Percentiles rank a stretch among this genome's conserved stretches.
phyloP scores from a whole-genome alignment of 1,140 invertebrate genomes.

The Reticulitermes speratus region DNA sequence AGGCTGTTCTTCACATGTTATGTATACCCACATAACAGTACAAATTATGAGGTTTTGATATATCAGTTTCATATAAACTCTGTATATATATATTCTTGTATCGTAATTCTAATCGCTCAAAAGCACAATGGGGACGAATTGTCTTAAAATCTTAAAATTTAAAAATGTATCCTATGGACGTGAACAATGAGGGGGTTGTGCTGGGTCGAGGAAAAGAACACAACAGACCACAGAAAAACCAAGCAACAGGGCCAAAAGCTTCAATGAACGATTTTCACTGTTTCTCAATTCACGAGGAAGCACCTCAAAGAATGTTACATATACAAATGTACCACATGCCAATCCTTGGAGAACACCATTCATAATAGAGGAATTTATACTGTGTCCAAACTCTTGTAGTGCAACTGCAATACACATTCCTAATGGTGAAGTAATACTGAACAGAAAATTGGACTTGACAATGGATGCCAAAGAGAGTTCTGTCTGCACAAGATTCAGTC shows the following conservation, averaged over 20 bases:
- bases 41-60: too few species aligned
- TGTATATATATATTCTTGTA: too few species aligned
- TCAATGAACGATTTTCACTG: slow-evolving; percentile 48
- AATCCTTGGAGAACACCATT: slow-evolving; percentile 59
- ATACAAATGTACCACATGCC: slow-evolving; percentile 68
- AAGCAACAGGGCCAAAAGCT: slow-evolving; percentile 52
- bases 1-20: too few species aligned
- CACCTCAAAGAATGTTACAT: slow-evolving; percentile 69
- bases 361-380: slow-evolving; percentile 44
- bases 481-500: slow-evolving; percentile 60
- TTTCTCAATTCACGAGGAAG: slow-evolving; percentile 53
- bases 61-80: too few species aligned
- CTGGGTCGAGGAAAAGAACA: slow-evolving; percentile 44
- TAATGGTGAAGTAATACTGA: slow-evolving; percentile 55
- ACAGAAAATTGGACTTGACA: slow-evolving; percentile 49
- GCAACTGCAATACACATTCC: slow-evolving; percentile 52
- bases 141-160: too few species aligned
- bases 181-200: not conserved
- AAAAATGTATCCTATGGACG: not conserved
- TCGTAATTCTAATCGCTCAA: too few species aligned
- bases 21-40: too few species aligned
- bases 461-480: slow-evolving; percentile 47
- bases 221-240: slow-evolving; percentile 51
- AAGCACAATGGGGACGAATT: too few species aligned
- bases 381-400: slow-evolving; percentile 43